These are phyloP conservation scores for Gila orcuttii DNA, from an alignment of 2,113 vertebrate species.

Conservation along the genomic window DNA sequence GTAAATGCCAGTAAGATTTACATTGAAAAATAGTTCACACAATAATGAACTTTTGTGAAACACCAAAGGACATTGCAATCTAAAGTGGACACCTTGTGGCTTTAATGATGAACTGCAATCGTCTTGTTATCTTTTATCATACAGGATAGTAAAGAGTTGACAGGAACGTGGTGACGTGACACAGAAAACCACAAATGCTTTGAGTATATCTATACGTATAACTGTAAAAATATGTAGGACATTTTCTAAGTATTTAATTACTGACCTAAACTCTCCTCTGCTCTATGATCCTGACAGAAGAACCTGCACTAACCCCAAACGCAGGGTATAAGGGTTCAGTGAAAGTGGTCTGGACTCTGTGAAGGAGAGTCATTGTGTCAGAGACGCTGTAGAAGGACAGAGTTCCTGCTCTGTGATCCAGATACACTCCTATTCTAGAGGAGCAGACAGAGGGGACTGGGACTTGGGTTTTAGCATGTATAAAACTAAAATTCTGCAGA, in stretches of 20 bases:
- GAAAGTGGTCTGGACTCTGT: conserved; percentile 27
- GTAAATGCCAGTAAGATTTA: too few relatives aligned
- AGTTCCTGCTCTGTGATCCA: conserved; percentile 11
- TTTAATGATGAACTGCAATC: neutral
- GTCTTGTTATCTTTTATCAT: too few relatives aligned
- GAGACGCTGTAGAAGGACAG: conserved; percentile 30
- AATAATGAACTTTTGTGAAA: neutral
- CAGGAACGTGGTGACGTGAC: accelerated
- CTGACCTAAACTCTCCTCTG: too few relatives aligned
- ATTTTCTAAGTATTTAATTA: too few relatives aligned
- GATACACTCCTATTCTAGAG: conserved; percentile 70
- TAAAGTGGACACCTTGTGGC: neutral
- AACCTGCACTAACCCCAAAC: neutral
- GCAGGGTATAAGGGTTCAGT: conserved; percentile 23
- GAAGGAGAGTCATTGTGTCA: conserved; percentile 5
- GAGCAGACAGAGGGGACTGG: conserved; percentile 44
- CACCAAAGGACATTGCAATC: neutral
- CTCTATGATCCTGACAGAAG: neutral
- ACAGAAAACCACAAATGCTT: too few relatives aligned
- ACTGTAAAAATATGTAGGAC: too few relatives aligned
- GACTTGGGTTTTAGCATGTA: conserved; percentile 63
- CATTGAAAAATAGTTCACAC: too few relatives aligned
- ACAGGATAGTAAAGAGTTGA: too few relatives aligned
- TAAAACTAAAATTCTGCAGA: conserved; percentile 47
- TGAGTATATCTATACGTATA: too few relatives aligned